Conservation (phyloP, 1,140 invertebrate species). For the Arion vulgaris region DNA sequence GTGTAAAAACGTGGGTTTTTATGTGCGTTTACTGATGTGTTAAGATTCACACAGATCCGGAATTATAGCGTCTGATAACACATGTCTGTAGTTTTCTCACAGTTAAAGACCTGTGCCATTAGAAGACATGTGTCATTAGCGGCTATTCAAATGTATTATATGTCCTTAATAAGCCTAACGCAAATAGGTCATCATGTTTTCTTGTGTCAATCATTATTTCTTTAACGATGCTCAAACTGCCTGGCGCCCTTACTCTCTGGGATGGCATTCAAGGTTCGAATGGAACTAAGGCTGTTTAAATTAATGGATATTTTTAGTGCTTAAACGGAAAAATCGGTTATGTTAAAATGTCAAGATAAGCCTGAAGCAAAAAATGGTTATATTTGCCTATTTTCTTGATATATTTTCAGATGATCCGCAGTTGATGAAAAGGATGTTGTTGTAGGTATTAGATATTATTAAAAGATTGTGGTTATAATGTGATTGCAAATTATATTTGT, state of each 20-base stretch:
- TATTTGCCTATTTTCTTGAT: background rate
- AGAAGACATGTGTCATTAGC: background rate
- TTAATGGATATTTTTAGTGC: conserved; percentile 8
- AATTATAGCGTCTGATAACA: too few species aligned
- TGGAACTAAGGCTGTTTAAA: background rate
- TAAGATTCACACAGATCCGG: too few species aligned
- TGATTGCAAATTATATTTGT: too few species aligned
- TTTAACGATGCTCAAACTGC: background rate
- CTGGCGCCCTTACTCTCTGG: background rate
- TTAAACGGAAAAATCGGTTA: background rate
- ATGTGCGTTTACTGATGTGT: too few species aligned
- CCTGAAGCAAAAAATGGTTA: background rate
- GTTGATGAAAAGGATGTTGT: too few species aligned
- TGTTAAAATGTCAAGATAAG: background rate
- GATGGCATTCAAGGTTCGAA: background rate
- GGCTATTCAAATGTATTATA: background rate
- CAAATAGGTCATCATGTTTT: background rate
- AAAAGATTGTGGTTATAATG: too few species aligned
- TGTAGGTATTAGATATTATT: too few species aligned
- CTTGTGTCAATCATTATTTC: background rate
- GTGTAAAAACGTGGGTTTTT: too few species aligned
- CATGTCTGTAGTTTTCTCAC: too few species aligned
- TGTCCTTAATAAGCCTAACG: background rate
- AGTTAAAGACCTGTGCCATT: too few species aligned
- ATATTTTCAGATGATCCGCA: background rate